These are phyloP conservation scores for Graptemys geographica DNA, from an alignment of 2,797 vertebrate species.

Conservation along the genomic window DNA sequence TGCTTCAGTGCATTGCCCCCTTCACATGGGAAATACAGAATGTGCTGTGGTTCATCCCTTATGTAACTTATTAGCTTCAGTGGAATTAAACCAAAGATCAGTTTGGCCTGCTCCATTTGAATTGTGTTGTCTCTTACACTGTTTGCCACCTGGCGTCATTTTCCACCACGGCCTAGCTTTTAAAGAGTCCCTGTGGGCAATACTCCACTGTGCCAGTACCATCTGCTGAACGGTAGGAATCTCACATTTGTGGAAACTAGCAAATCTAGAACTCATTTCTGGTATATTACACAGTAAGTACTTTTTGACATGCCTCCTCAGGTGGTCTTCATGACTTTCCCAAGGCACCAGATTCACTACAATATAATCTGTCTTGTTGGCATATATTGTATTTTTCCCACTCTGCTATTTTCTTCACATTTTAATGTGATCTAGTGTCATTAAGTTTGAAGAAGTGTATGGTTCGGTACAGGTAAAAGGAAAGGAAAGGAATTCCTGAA, in stretches of 20 bases:
- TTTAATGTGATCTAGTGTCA: too few relatives aligned
- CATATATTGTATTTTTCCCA: not conserved
- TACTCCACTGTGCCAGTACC: not conserved
- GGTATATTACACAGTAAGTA: not conserved
- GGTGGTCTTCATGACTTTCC: not conserved
- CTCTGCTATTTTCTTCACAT: not conserved
- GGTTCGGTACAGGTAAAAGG: too few relatives aligned
- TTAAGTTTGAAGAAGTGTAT: too few relatives aligned
- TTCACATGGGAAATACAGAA: too few relatives aligned
- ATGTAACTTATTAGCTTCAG: too few relatives aligned
- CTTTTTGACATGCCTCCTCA: not conserved
- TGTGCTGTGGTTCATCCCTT: too few relatives aligned
- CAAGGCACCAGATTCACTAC: not conserved
- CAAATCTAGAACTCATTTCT: constrained; percentile 38
- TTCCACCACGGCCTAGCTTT: not conserved
- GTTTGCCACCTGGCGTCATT: not conserved
- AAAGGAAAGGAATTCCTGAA: too few relatives aligned
- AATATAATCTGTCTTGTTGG: constrained; percentile 17
- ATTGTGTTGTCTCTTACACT: not conserved
- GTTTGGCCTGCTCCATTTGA: not conserved
- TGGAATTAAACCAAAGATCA: not conserved
- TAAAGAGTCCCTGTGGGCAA: not conserved
- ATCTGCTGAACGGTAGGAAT: not conserved
- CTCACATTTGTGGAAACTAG: not conserved
- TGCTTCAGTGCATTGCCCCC: too few relatives aligned